Evolutionary conservation across 2,113 vertebrate genomes (phyloP).

Genomic region (Diadophis punctatus): DNA sequence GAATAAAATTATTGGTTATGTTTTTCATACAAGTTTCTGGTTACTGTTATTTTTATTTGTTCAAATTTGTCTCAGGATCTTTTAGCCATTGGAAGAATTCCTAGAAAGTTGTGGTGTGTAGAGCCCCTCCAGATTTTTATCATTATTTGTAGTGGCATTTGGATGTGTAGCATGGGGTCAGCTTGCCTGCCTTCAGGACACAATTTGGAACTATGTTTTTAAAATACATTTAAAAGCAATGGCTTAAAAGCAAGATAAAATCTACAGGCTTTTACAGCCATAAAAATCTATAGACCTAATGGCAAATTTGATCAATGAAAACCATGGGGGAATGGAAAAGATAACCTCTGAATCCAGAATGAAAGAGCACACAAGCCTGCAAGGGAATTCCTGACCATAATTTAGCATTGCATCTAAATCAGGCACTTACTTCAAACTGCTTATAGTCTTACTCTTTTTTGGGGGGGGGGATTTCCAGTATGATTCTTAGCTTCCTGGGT

Average conservation of each 20-base stretch:
- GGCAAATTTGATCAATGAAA: neutral
- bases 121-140: neutral
- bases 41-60: neutral
- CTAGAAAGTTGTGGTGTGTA: neutral
- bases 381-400: neutral
- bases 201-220: neutral
- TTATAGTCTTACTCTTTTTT: slow-evolving; percentile 5
- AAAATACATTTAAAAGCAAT: neutral
- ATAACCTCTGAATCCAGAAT: neutral
- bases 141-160: neutral
- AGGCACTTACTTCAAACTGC: slow-evolving; percentile 11
- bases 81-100: neutral
- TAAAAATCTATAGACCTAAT: neutral
- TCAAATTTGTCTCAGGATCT: neutral
- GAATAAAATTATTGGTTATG: neutral
- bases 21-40: neutral
- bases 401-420: neutral
- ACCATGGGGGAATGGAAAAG: neutral
- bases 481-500: neutral
- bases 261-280: neutral
- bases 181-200: neutral
- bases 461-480: neutral
- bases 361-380: neutral
- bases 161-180: neutral
- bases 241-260: neutral